Evolutionary conservation across 2,113 vertebrate species (phyloP), one percentile per base, ranked within the genome.

Genomic region (Tiliqua scincoides): DNA sequence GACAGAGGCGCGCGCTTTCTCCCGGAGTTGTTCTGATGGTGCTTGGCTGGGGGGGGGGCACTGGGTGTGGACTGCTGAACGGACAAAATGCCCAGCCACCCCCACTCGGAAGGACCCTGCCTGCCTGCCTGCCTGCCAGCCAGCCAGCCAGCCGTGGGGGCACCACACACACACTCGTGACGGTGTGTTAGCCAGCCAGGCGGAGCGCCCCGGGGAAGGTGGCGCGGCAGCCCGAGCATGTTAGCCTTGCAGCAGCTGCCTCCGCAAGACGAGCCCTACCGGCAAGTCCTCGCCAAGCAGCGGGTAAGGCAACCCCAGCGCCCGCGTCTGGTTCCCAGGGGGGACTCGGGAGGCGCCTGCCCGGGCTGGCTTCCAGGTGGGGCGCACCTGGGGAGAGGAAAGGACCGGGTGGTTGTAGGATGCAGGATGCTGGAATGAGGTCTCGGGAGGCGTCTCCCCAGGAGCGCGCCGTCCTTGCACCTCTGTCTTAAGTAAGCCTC

Each of bases 181-280:
- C 84, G 57, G 79, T 43, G 32, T 4, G 11, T 0, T 72, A 72
- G 61, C 61, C n/a, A 72, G 90, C 35, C 32, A 70, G 81, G 78
- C 48, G 73, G 37, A 18, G 43, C 1, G 30, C 80, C 23, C 7
- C 79, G 72, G 37, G 83, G 73, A 12, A 67, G 35, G 92, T 15
- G 83, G 77, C 84, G 88, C 14, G 61, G 91, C 86, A 30, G 77
- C 25, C 79, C 20, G 77, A 91, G 48, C 89, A 96, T 97, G 96
- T 85, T 95, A 72, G 94, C 94, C 82, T 54, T 86, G 76, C 96
- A 95, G 59, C 96, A 90, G 92, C 87, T 96, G 82, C 86, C 94
- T 17, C 89, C 87, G 21, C 94, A 91, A 77, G 93, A 93, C 72
- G 94, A 96, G 92, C 93, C 87, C 91, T 93, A 89, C 94, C 81